Evolutionary conservation across 1,140 invertebrate species (phyloP).

Genomic region (Rhopalosiphum maidis): DNA sequence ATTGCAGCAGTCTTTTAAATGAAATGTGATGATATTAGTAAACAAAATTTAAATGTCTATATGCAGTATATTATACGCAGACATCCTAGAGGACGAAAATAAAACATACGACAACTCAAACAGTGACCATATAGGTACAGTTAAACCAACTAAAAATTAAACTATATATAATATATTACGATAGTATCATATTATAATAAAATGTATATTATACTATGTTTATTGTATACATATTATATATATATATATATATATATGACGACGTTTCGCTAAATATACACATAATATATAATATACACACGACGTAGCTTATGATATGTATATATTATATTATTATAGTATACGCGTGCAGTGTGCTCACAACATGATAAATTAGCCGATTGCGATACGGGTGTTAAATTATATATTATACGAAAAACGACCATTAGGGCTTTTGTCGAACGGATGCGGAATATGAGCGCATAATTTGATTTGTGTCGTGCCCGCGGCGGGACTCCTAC

Average conservation of each 20-base stretch:
- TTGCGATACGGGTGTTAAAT: slow-evolving; percentile 43
- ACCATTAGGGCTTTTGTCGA: slow-evolving; percentile 36
- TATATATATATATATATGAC: slow-evolving; percentile 1
- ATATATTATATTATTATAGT: neutral
- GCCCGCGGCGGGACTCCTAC: slow-evolving; percentile 39
- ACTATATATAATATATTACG: too few relatives aligned
- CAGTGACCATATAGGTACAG: too few relatives aligned
- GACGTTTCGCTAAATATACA: neutral
- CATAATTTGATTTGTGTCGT: slow-evolving; percentile 53
- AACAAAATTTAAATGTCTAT: neutral
- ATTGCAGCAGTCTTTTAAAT: too few relatives aligned
- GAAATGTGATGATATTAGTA: neutral
- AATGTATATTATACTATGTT: too few relatives aligned
- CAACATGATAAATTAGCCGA: slow-evolving; percentile 42
- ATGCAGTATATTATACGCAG: too few relatives aligned
- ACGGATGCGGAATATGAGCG: slow-evolving; percentile 49
- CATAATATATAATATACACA: neutral
- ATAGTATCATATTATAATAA: too few relatives aligned
- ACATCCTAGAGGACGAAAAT: neutral
- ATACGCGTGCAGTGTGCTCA: neutral
- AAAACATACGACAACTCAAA: too few relatives aligned
- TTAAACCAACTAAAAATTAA: neutral
- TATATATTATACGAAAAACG: slow-evolving; percentile 40
- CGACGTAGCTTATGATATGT: neutral
- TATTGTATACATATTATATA: neutral